phyloP scores from a whole-genome alignment of 2,113 vertebrate genomes.

The Brevimyrus niger region DNA sequence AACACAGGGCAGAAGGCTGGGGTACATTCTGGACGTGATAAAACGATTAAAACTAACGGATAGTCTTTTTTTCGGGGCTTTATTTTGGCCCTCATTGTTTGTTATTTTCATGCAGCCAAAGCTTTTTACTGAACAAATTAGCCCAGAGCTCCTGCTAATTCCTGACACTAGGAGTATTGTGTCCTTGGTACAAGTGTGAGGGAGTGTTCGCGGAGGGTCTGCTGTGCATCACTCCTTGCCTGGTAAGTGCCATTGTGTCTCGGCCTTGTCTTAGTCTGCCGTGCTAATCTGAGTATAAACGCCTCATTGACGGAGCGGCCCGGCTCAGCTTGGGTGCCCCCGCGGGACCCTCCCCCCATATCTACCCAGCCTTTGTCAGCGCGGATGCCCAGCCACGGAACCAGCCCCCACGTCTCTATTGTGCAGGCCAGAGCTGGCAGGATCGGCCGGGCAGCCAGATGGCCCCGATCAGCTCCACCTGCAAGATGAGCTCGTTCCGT shows the following conservation, averaged over 20 bases:
- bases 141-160: not conserved
- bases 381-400: not conserved
- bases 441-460: slow-evolving; percentile 19
- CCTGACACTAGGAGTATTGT: not conserved
- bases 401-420: slow-evolving; percentile 21
- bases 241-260: slow-evolving; percentile 12
- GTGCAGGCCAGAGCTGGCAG: slow-evolving; percentile 18
- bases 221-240: not conserved
- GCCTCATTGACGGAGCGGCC: slow-evolving; percentile 13
- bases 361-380: slow-evolving; percentile 17
- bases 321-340: not conserved
- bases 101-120: not conserved
- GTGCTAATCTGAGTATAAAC: slow-evolving; percentile 23
- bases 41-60: not conserved
- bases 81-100: not conserved
- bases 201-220: not conserved
- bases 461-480: slow-evolving; percentile 16
- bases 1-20: not conserved
- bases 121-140: not conserved
- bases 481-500: slow-evolving; percentile 10
- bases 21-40: not conserved
- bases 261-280: slow-evolving; percentile 9
- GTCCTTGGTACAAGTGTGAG: not conserved
- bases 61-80: not conserved
- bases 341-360: not conserved